Percentiles rank a stretch among this genome's conserved stretches.
Evolutionary conservation across 64 coral and sea anemone species (phyloP).

Genomic region (Catalaphyllia jardinei): DNA sequence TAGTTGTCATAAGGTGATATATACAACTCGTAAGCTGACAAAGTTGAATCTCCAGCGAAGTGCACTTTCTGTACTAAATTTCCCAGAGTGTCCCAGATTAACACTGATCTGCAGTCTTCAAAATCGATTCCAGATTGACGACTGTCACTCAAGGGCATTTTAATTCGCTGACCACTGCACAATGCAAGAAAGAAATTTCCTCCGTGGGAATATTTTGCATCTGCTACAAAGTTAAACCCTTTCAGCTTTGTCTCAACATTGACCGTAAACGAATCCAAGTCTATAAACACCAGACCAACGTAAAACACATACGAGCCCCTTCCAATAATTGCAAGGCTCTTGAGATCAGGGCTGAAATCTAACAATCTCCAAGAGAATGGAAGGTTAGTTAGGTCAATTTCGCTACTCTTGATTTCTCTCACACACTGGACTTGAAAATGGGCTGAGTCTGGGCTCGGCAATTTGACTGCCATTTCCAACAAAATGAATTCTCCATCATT

Average conservation of each 20-base stretch:
- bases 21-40: neutral
- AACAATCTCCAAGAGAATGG: conserved; percentile 9
- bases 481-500: conserved; percentile 15
- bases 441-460: neutral
- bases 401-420: neutral
- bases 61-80: conserved; percentile 11
- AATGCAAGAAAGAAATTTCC: conserved; percentile 12
- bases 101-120: conserved; percentile 13
- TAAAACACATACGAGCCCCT: conserved; percentile 2
- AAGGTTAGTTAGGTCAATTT: neutral
- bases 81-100: conserved; percentile 22
- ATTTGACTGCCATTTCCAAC: conserved; percentile 13
- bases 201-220: conserved; percentile 5
- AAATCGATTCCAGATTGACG: neutral
- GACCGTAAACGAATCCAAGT: neutral
- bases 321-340: conserved; percentile 6
- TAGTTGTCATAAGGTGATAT: conserved; percentile 19
- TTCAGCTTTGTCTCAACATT: neutral
- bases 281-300: neutral
- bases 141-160: neutral
- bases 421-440: neutral
- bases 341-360: conserved; percentile 22
- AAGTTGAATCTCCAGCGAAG: neutral
- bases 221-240: conserved; percentile 29
- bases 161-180: conserved; percentile 28